phyloP scores from a whole-genome alignment of 2,113 vertebrate species.

The Eubucco bourcierii region DNA sequence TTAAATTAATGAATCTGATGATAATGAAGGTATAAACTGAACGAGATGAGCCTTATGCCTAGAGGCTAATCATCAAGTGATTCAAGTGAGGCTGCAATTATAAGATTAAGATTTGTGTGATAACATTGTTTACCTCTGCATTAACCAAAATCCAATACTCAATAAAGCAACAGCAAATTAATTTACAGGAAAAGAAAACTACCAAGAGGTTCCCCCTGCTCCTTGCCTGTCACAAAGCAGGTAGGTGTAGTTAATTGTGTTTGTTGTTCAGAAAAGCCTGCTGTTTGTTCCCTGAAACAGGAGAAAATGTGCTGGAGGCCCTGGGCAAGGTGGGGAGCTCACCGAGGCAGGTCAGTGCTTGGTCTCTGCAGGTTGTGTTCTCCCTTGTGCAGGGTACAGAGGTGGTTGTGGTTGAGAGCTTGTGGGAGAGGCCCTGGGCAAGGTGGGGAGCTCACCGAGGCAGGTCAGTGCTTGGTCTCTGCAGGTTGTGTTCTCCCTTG shows the following conservation, averaged over 20 bases:
- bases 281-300: not conserved
- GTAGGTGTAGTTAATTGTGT: not conserved
- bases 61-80: slow-evolving; percentile 38
- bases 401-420: not conserved
- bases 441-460: no score
- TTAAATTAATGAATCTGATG: slow-evolving; percentile 55
- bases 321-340: not conserved
- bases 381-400: not conserved
- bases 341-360: accelerated
- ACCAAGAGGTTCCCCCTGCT: not conserved
- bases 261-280: not conserved
- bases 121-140: slow-evolving; percentile 18
- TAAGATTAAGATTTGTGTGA: slow-evolving; percentile 24
- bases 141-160: not conserved
- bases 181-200: not conserved
- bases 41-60: not conserved
- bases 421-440: no score
- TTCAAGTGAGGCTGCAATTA: slow-evolving; percentile 14
- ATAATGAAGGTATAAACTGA: slow-evolving; percentile 57
- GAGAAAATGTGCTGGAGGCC: not conserved
- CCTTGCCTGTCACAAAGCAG: not conserved
- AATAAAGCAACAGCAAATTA: slow-evolving; percentile 26
- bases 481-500: not conserved
- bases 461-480: not conserved
- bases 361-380: no score